Conservation (phyloP, 2,113 vertebrate genomes). For the Albula glossodonta region DNA sequence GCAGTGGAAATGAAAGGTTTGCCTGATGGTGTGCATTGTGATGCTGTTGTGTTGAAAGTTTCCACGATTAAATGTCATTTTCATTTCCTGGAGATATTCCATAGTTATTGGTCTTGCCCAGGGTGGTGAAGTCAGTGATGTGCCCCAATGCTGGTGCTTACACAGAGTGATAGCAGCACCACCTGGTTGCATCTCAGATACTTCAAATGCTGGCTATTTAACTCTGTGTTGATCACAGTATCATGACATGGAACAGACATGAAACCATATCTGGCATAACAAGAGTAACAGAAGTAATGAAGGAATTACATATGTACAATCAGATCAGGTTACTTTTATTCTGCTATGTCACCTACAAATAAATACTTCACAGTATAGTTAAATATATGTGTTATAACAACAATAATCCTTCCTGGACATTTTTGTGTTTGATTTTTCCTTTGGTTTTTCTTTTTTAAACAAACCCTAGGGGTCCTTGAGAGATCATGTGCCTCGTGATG, state of each 20-base stretch:
- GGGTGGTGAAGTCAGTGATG: not conserved
- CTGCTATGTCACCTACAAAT: not conserved
- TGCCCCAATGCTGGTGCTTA: no score
- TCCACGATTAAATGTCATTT: not conserved
- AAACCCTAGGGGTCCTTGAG: not conserved
- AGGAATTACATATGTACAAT: no score
- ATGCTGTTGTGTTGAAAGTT: no score
- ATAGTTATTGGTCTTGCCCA: not conserved
- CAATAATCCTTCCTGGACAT: not conserved
- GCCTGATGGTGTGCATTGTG: no score
- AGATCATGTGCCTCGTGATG: not conserved
- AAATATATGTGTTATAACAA: not conserved
- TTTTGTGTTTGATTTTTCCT: not conserved
- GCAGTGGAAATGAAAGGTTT: no score
- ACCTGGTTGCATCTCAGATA: no score
- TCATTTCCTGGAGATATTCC: not conserved
- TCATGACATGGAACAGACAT: no score
- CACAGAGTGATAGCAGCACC: no score
- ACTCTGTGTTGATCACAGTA: no score
- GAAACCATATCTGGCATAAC: no score
- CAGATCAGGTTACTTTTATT: not conserved
- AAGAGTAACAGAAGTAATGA: no score
- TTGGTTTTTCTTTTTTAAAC: not conserved
- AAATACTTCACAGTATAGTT: not conserved
- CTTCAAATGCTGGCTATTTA: no score